Evolutionary conservation across 2,113 vertebrate species (phyloP), one percentile per base, ranked within the genome.

Genomic region (Puntigrus tetrazona): DNA sequence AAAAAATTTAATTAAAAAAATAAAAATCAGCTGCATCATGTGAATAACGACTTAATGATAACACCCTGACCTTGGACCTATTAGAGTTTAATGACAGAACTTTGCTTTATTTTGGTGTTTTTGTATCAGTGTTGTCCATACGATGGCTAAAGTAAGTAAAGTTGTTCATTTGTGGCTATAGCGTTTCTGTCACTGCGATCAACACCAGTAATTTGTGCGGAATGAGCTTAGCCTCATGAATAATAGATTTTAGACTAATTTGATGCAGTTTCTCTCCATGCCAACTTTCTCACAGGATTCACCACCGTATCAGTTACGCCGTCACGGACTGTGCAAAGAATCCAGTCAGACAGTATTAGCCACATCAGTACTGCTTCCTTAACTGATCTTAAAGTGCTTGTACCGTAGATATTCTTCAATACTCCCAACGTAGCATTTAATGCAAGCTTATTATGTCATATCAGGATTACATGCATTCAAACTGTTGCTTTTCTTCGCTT

Each of bases 401-500:
- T 36, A 41, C n/a, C 69, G 25, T 41, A 22, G 69, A 70, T n/a
- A n/a, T 0, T 70, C 36, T 13, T 70, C 41, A n/a, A 20, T 41
- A 41, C 69, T 13, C 5, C 2, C 38, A 72, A 25, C 2, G 11
- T 7, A 43, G 36, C 69, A 25, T 72, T 43, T 41, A 50, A 75
- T 47, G 25, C 43, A 43, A 55, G 22, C 47, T 9, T 22, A 27
- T 63, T 43, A 80, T 45, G 59, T 80, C 59, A 45, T 65, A 52
- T 18, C 11, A 16, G 7, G 43, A 45, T 81, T 75, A 78, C 18
- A 36, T 50, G 10, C 10, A 50, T 63, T 67, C 16, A 47, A 52
- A 38, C 63, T 77, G 74, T 81, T 52, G 82, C 27, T 57, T 75
- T 47, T 20, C 34, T 78, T 31, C 63, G 61, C 75, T 59, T 72